A percentile compares a stretch with the other conserved stretches of the same genome.
These are phyloP conservation scores for Tachyglossus aculeatus DNA, from an alignment of 2,797 vertebrate species.

Conservation along the genomic window DNA sequence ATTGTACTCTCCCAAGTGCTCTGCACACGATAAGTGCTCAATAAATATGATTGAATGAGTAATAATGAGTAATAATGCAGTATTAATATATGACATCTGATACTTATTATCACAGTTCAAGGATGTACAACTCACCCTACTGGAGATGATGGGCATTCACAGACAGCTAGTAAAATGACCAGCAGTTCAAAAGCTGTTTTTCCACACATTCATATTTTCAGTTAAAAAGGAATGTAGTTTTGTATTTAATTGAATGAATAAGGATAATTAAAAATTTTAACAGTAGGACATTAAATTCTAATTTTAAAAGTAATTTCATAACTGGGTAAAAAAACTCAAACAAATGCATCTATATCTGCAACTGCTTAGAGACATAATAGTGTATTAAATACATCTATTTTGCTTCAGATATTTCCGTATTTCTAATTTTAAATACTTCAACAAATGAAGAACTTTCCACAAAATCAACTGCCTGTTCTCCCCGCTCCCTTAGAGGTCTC, in stretches of 20 bases:
- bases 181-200: no score
- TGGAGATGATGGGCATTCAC: no score
- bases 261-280: neutral
- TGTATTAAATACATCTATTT: slow-evolving; percentile 32
- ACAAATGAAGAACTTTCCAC: slow-evolving; percentile 53
- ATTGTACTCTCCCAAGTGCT: no score
- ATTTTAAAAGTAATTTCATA: slow-evolving; percentile 19
- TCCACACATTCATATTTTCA: no score
- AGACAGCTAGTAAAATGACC: no score
- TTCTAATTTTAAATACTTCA: slow-evolving; percentile 50
- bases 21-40: no score
- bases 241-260: neutral
- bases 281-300: neutral
- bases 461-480: slow-evolving; percentile 50
- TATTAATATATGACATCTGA: no score
- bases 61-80: no score
- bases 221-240: neutral
- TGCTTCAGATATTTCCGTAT: slow-evolving; percentile 34
- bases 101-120: no score
- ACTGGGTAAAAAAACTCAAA: slow-evolving; percentile 26
- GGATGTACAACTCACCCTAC: no score
- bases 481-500: slow-evolving; percentile 42
- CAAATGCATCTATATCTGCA: slow-evolving; percentile 7
- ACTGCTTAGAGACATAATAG: slow-evolving; percentile 30
- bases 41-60: no score